Evolutionary conservation across 2,113 vertebrate species (phyloP).

Genomic region (Cottus gobio): DNA sequence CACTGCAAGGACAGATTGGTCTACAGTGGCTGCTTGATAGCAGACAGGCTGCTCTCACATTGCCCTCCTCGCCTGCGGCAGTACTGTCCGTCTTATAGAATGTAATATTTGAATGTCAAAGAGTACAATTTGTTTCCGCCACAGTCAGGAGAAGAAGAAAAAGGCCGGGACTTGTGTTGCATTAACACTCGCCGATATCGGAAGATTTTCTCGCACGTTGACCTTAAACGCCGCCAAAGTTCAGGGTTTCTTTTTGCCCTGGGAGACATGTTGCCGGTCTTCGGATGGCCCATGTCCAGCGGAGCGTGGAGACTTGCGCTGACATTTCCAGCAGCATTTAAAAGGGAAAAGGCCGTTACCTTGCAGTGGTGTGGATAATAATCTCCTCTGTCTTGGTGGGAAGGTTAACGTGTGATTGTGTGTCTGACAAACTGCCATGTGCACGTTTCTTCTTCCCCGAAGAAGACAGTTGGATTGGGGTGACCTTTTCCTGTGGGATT

Average conservation of each 20-base stretch:
- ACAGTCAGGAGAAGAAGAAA: background rate
- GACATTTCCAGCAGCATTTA: conserved; percentile 23
- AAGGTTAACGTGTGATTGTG: conserved; percentile 11
- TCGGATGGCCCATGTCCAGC: background rate
- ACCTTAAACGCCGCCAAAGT: background rate
- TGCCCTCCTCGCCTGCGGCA: background rate
- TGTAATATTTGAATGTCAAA: conserved; percentile 27
- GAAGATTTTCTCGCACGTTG: background rate
- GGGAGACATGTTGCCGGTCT: background rate
- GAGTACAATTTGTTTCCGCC: conserved; percentile 9
- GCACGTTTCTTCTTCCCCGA: background rate
- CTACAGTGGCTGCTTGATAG: background rate
- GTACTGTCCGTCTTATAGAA: conserved; percentile 11
- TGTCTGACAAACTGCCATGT: conserved; percentile 12
- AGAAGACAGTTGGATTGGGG: background rate
- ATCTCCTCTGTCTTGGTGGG: conserved; percentile 6
- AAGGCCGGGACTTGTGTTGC: background rate
- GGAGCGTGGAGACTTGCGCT: background rate
- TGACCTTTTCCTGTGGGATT: background rate
- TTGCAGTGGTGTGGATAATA: conserved; percentile 20
- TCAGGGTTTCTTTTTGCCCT: background rate
- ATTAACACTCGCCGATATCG: background rate
- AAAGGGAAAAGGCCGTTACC: background rate
- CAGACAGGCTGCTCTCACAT: conserved; percentile 15
- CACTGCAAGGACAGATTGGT: background rate